These are phyloP conservation scores for Volucella bombylans DNA, from an alignment of 2,888 invertebrate genomes.

Conservation along the genomic window DNA sequence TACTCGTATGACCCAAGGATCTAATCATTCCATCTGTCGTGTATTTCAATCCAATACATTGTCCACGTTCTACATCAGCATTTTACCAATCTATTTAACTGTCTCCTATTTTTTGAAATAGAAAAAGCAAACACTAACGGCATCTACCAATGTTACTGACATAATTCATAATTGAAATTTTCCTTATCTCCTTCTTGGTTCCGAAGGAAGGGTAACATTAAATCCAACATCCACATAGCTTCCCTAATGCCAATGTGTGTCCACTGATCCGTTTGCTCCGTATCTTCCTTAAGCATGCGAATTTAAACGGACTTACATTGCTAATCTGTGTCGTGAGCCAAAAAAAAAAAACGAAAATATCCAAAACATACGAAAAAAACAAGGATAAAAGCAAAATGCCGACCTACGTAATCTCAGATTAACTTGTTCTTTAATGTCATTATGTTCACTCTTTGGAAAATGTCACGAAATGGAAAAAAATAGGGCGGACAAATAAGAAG, in stretches of 20 bases:
- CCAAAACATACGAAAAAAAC: conserved; percentile 12
- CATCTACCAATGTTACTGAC: conserved; percentile 29
- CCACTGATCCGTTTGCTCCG: conserved; percentile 25
- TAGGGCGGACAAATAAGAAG: background rate
- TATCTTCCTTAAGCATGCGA: conserved; percentile 39
- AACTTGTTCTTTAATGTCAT: conserved; percentile 64
- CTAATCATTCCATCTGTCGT: no score
- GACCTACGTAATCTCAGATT: conserved; percentile 64
- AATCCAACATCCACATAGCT: conserved; percentile 15
- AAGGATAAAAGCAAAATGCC: conserved; percentile 56
- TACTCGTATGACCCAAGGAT: no score
- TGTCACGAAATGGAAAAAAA: conserved; percentile 5
- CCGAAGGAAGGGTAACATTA: conserved; percentile 11
- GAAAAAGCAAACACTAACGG: background rate
- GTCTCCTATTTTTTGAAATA: no score
- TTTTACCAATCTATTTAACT: no score
- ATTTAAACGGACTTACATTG: conserved; percentile 5
- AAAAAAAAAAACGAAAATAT: background rate
- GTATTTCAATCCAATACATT: no score
- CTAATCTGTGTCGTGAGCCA: background rate
- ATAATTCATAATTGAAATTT: conserved; percentile 59
- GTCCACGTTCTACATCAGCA: no score
- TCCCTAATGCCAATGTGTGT: conserved; percentile 26
- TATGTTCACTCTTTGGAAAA: conserved; percentile 47
- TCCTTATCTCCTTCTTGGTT: background rate